phyloP scores from a whole-genome alignment of 2,113 vertebrate genomes.

The Tenrec ecaudatus region DNA sequence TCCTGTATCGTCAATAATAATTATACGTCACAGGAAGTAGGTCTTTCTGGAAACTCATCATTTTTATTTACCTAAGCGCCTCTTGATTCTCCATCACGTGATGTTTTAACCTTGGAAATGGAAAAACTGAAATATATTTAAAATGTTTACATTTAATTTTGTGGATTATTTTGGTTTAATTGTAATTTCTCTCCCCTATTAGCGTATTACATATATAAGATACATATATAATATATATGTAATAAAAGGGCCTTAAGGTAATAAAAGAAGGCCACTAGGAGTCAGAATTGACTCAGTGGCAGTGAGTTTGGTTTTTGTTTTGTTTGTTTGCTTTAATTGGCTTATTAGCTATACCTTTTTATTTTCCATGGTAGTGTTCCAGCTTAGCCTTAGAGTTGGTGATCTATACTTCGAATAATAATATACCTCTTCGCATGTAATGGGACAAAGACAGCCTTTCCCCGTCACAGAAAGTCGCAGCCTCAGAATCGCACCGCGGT shows the following conservation, averaged over 20 bases:
- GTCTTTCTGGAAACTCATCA: neutral
- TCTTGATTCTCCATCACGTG: slow-evolving; percentile 67
- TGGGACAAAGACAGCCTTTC: neutral
- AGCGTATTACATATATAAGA: neutral
- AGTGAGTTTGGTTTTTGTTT: no score
- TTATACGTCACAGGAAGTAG: neutral
- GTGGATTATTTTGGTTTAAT: neutral
- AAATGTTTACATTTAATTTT: neutral
- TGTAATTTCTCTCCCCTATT: neutral
- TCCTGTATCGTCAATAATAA: neutral
- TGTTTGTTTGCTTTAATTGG: neutral
- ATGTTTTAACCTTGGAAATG: slow-evolving; percentile 82
- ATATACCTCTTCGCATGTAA: neutral
- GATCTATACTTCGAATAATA: neutral
- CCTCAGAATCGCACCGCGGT: no score
- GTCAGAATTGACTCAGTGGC: no score
- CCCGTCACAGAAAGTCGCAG: no score
- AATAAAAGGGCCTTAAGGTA: no score
- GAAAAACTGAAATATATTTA: neutral
- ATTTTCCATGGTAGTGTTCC: neutral
- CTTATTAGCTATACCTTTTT: neutral
- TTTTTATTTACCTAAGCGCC: neutral
- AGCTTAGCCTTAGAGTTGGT: neutral
- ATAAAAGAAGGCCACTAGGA: no score
- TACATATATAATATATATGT: no score